Percentiles rank a stretch among this genome's conserved stretches.
These are phyloP conservation scores for Serripes groenlandicus DNA, from an alignment of 2,888 invertebrate genomes.

Conservation along the genomic window DNA sequence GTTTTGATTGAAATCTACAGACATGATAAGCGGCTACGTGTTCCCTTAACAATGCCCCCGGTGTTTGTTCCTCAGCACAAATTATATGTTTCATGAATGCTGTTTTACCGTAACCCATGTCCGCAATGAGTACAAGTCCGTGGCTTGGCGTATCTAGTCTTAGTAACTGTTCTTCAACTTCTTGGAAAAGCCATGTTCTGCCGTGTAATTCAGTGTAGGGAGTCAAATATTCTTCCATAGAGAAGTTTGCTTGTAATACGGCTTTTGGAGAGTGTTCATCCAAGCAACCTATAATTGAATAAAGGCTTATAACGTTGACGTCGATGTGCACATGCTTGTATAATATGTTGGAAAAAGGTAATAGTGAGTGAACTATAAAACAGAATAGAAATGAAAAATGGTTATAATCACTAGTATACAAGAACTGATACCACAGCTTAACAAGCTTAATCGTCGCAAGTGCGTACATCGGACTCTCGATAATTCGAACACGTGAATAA, in stretches of 20 bases:
- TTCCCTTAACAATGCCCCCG: neutral
- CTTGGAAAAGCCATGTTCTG: neutral
- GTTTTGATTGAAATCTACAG: conserved; percentile 3
- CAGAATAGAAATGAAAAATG: neutral
- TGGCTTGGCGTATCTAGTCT: neutral
- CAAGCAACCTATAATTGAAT: neutral
- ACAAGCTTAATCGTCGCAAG: no score
- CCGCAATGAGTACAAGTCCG: conserved; percentile 4
- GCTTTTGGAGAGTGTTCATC: neutral
- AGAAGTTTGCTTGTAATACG: neutral
- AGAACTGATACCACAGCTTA: no score
- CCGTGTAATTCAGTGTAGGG: neutral
- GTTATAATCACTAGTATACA: no score
- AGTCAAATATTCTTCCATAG: neutral
- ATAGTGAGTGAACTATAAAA: neutral
- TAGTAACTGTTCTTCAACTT: neutral
- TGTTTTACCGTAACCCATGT: conserved; percentile 23
- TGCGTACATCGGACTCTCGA: no score
- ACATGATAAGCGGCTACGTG: conserved; percentile 10
- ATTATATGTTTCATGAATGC: conserved; percentile 2
- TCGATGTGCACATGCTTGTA: neutral
- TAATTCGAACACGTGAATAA: no score
- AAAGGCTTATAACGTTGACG: neutral
- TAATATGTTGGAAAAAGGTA: neutral
- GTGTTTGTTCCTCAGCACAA: neutral